Evolutionary conservation across 1,140 invertebrate genomes (phyloP), one percentile per base, ranked within the genome.

Genomic region (Conopomorpha cramerella): DNA sequence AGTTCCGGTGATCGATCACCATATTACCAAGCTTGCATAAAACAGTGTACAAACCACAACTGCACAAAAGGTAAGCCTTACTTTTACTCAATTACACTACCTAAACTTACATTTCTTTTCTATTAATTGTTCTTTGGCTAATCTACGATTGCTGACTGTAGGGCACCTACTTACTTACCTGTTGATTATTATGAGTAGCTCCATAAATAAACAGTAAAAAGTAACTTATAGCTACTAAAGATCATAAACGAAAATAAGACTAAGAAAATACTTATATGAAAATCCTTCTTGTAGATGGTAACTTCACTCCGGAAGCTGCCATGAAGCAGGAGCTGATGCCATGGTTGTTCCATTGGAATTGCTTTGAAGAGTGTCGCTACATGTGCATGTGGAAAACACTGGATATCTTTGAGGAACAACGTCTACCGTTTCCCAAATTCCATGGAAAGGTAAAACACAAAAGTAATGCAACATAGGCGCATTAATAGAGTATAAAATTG

Each of bases 371-470:
- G 55, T 95, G 93, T 49, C 81, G 82, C 40, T 95, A 98, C 57
- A 66, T 81, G 2, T 99, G 96, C 61, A 98, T 95, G 90, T 99
- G 96, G 95, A 73, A 84, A 35, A 95, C 95, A 6, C 91, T 98
- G 0, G 77, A 88, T 8, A 82, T 82, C 8, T 97, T 95, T 58
- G 50, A 83, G 27, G 74, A 82, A 39, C 79, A 85, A 48, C 85
- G 85, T 1, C 83, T 84, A 55, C 57, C 77, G 19, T 81, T 91
- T 30, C 95, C 95, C 23, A 96, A 99, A 65, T 99, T 99, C 77
- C 87, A 93, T 84, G 96, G 96, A 56, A 98, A 97, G 80, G 93
- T 96, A 81, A 64, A 48, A n/a, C n/a, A n/a, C n/a, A n/a, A n/a
- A n/a, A n/a, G n/a, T n/a, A n/a, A n/a, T n/a, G n/a, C n/a, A n/a